phyloP scores from a whole-genome alignment of 1,140 invertebrate species.

The Anastrepha ludens region DNA sequence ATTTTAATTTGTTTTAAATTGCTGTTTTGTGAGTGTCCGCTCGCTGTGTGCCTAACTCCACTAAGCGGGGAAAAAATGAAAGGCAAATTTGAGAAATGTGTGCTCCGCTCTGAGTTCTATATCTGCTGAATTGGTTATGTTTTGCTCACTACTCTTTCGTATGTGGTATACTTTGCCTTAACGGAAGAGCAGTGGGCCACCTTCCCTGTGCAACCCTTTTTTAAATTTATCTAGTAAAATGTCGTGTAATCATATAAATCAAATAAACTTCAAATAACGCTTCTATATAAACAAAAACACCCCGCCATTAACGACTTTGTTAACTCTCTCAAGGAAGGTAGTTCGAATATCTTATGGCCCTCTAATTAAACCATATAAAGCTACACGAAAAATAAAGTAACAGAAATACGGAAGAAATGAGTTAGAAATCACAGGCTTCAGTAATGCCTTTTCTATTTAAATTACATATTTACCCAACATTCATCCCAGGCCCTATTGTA shows the following conservation, averaged over 20 bases:
- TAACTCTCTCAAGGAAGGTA: not conserved
- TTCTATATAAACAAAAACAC: conserved; percentile 31
- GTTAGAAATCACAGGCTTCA: conserved; percentile 8
- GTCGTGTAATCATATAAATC: conserved; percentile 23
- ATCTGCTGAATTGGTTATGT: too few relatives aligned
- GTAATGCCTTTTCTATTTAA: conserved; percentile 3
- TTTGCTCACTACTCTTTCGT: too few relatives aligned
- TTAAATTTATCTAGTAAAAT: too few relatives aligned
- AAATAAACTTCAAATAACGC: conserved; percentile 44
- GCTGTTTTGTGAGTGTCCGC: too few relatives aligned
- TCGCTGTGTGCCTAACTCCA: too few relatives aligned
- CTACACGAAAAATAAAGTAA: not conserved
- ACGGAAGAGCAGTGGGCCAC: too few relatives aligned
- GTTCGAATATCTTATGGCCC: not conserved
- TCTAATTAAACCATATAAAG: conserved; percentile 1
- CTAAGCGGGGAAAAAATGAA: too few relatives aligned
- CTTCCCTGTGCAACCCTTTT: too few relatives aligned
- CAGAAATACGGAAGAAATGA: not conserved
- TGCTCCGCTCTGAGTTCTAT: too few relatives aligned
- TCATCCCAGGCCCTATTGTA: not conserved
- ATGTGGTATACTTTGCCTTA: too few relatives aligned
- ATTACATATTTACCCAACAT: not conserved
- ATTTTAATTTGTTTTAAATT: too few relatives aligned
- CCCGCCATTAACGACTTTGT: conserved; percentile 37
- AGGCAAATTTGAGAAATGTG: too few relatives aligned